These are phyloP conservation scores for Leucophenga maculata DNA, from an alignment of 2,888 invertebrate species.

Conservation along the genomic window DNA sequence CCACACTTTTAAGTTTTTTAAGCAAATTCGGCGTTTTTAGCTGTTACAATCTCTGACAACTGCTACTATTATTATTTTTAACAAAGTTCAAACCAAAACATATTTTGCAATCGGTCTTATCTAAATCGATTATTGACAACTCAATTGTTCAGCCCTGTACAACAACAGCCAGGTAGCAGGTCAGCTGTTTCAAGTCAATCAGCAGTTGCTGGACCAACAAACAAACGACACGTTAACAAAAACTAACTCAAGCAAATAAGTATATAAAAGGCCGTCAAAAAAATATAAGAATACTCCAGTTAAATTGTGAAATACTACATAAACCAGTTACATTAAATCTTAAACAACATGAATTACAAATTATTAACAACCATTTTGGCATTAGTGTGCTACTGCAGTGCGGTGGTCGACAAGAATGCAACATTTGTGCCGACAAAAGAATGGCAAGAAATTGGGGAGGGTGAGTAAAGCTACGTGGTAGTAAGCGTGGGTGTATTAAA, in stretches of 20 bases:
- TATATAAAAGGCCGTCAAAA: no score
- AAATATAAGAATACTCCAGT: neutral
- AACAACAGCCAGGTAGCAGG: no score
- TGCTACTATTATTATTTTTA: no score
- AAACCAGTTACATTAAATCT: neutral
- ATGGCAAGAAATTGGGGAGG: slow-evolving; percentile 78
- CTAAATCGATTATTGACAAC: no score
- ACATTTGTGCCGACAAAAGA: slow-evolving; percentile 77
- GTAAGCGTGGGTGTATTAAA: slow-evolving; percentile 1
- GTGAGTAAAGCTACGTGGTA: slow-evolving; percentile 68
- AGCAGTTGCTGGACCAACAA: neutral
- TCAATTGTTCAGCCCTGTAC: no score
- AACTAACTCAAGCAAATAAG: no score
- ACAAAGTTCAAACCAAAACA: no score
- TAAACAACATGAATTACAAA: neutral
- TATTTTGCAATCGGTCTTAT: no score
- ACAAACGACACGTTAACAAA: neutral
- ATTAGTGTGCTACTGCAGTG: neutral
- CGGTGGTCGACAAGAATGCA: slow-evolving; percentile 61
- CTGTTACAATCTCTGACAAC: no score
- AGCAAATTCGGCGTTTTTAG: no score
- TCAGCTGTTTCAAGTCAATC: no score
- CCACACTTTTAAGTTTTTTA: no score
- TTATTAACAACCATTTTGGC: neutral
- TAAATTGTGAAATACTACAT: neutral